Evolutionary conservation across 2,888 invertebrate species (phyloP).

Genomic region (Pandemis heparana): DNA sequence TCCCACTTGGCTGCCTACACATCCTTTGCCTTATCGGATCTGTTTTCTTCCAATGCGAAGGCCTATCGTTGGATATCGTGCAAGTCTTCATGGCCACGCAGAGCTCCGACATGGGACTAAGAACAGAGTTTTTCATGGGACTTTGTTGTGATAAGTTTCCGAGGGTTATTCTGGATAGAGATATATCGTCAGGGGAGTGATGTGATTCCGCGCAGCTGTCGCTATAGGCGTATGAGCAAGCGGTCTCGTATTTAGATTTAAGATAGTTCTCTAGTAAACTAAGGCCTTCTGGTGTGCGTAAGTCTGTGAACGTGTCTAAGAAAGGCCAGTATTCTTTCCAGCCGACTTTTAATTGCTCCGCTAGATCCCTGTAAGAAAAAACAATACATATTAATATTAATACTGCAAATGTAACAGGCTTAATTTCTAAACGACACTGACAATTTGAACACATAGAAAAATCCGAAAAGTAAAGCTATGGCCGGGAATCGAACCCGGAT

Average conservation of each 20-base stretch:
- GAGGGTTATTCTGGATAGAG: slow-evolving; percentile 68
- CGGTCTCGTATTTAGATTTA: slow-evolving; percentile 80
- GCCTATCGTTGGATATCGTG: slow-evolving; percentile 75
- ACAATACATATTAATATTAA: not conserved
- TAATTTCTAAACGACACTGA: no score
- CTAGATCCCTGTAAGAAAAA: slow-evolving; percentile 84
- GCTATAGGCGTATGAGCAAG: slow-evolving; percentile 71
- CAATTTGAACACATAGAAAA: no score
- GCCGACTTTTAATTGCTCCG: slow-evolving; percentile 89
- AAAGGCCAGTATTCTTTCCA: slow-evolving; percentile 99
- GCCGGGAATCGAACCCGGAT: no score
- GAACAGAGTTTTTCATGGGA: slow-evolving; percentile 53
- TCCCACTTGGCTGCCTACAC: slow-evolving; percentile 66
- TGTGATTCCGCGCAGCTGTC: slow-evolving; percentile 67
- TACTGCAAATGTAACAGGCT: not conserved
- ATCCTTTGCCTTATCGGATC: slow-evolving; percentile 70
- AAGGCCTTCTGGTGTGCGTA: slow-evolving; percentile 91
- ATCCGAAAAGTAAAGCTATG: no score
- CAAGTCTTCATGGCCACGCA: slow-evolving; percentile 86
- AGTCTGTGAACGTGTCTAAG: slow-evolving; percentile 92
- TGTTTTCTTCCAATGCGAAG: slow-evolving; percentile 67
- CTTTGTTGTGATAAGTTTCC: slow-evolving; percentile 57
- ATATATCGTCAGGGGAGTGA: slow-evolving; percentile 64
- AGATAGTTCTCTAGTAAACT: slow-evolving; percentile 91
- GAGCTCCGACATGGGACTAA: slow-evolving; percentile 87